Evolutionary conservation across 1,140 invertebrate genomes (phyloP).

Genomic region (Campodea augens): DNA sequence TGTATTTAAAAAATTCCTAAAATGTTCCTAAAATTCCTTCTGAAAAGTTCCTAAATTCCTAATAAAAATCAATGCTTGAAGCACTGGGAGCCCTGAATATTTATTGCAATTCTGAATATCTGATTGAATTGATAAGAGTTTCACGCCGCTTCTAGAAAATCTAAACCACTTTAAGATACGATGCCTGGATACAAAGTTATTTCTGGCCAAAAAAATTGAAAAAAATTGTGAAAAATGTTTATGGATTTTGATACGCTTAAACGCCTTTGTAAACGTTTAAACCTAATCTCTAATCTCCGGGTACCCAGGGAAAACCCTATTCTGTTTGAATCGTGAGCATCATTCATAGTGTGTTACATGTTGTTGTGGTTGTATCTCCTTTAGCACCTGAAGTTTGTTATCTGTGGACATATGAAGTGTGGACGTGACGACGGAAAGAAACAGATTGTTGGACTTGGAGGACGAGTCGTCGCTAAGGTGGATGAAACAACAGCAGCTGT

Average conservation of each 20-base stretch:
- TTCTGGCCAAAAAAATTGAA: too few species aligned
- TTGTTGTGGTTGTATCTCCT: slow-evolving; percentile 29
- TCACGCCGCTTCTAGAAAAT: too few species aligned
- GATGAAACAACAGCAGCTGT: slow-evolving; percentile 46
- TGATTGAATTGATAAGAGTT: too few species aligned
- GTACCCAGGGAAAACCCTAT: slow-evolving; percentile 33
- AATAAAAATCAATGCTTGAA: too few species aligned
- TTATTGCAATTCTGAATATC: too few species aligned
- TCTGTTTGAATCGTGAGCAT: slow-evolving; percentile 15
- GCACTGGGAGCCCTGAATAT: too few species aligned
- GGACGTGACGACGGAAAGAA: slow-evolving; percentile 42
- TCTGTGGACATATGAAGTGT: slow-evolving; percentile 38
- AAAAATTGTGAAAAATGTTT: not conserved
- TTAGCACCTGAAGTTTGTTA: slow-evolving; percentile 58
- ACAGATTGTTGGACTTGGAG: slow-evolving; percentile 52
- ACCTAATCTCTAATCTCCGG: slow-evolving; percentile 20
- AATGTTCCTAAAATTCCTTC: too few species aligned
- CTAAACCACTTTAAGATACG: too few species aligned
- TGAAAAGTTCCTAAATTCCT: too few species aligned
- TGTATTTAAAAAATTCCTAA: too few species aligned
- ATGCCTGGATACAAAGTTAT: too few species aligned
- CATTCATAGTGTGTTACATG: slow-evolving; percentile 9
- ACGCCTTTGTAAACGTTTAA: not conserved
- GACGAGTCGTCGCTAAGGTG: slow-evolving; percentile 44
- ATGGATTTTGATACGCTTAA: not conserved